Evolutionary conservation across 2,888 invertebrate species (phyloP).

Genomic region (Geotrupes spiniger): DNA sequence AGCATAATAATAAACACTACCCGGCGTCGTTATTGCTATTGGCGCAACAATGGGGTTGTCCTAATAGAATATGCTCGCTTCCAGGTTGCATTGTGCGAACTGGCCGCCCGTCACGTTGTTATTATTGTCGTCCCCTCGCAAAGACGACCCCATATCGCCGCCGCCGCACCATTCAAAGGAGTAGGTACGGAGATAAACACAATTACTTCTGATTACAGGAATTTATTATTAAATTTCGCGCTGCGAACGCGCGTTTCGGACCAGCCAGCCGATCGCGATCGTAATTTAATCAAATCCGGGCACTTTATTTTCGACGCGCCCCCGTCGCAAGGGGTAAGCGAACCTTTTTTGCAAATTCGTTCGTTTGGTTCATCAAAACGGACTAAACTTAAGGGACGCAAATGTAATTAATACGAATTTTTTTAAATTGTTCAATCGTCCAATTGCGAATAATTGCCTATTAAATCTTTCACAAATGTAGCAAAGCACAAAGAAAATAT

Average conservation of each 20-base stretch:
- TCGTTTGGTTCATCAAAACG: too few relatives aligned
- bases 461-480: too few relatives aligned
- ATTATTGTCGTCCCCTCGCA: background rate
- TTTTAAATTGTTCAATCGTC: too few relatives aligned
- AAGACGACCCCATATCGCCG: conserved; percentile 1
- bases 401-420: too few relatives aligned
- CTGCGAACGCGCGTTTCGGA: background rate
- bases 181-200: conserved; percentile 1
- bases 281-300: too few relatives aligned
- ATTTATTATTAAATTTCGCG: conserved; percentile 9
- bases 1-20: conserved; percentile 5
- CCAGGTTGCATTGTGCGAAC: conserved; percentile 1
- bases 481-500: too few relatives aligned
- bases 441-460: too few relatives aligned
- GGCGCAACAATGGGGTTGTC: conserved; percentile 2
- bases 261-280: too few relatives aligned
- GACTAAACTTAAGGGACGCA: too few relatives aligned
- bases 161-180: conserved; percentile 3
- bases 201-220: conserved; percentile 14
- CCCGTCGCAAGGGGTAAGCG: too few relatives aligned
- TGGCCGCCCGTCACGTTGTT: conserved; percentile 2
- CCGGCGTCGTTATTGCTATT: conserved; percentile 2
- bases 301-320: too few relatives aligned
- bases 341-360: too few relatives aligned
- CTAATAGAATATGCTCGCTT: conserved; percentile 1